Base-by-base conservation (phyloP, 2,113 vertebrate genomes). In the Acrocephalus kingi region DNA sequence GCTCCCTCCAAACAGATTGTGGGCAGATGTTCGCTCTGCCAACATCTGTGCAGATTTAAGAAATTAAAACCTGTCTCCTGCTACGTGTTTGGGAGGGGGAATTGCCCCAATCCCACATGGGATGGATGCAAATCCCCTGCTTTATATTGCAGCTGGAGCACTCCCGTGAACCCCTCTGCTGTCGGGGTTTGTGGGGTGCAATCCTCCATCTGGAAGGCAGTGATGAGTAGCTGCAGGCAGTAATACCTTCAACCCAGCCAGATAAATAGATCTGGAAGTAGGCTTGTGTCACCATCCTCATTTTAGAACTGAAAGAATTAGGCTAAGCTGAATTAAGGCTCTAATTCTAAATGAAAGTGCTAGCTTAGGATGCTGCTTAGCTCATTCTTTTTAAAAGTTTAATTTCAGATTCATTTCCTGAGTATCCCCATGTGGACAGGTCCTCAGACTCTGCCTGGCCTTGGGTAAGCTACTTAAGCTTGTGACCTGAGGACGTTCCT, bases 311-410 rank as follows among this genome's bases (percentile, higher is more conserved):
- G 95, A 95, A 97, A 95, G 93, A 96, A 96, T 93, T 95, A 96
- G 94, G 95, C 87, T 97, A 97, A 97, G 93, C 94, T 97, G 95
- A 97, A 95, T 97, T 97, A 97, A 95, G 87, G 78, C 81, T 95
- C 78, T 96, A 96, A 97, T 96, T 96, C 93, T 89, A 91, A 96
- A 97, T 95, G 89, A 91, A 96, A 93, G 91, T 94, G 91, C 80
- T 89, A 94, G 83, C 64, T 96, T 95, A 96, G 93, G 80, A 87
- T 66, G 91, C 84, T 95, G 91, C 74, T 95, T 95, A 96, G 95
- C 77, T 73, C 81, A 28, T 95, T 94, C 77, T 93, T 84, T 95
- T 96, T 87, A 82, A 79, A 95, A 95, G 93, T 95, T 96, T 89
- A 95, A 96, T 96, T 96, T 96, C 89, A 82, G 81, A 94, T 89